Evolutionary conservation across 2,888 invertebrate species (phyloP), one percentile per base, ranked within the genome.

Genomic region (Tachina grossa): DNA sequence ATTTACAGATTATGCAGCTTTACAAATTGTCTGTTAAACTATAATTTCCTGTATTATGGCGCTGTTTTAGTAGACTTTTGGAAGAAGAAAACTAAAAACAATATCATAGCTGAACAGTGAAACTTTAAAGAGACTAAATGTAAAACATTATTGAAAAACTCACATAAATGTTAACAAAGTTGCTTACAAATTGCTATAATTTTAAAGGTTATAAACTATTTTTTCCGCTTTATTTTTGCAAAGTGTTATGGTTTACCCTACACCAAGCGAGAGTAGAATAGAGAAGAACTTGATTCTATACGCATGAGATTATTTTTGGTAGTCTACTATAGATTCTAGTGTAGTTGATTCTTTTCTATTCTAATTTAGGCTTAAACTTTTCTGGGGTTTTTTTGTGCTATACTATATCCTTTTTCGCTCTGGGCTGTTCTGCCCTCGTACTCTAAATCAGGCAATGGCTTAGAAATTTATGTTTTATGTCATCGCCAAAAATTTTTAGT

Each of bases 131-230:
- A 16, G 43, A 63, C 8, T 14, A 59, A 31, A 13, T 8, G 55
- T 53, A 77, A n/a, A n/a, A 75, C 41, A 69, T 74, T 69, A 69
- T 63, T 39, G 47, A 85, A 82, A 79, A 72, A 75, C 68, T 75
- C 74, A 63, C 83, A 83, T 85, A 80, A 85, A 85, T 75, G 78
- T 57, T 79, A 66, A 85, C 85, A 85, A 85, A 65, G 82, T 85
- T 85, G 85, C 85, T 55, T 47, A 65, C 71, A 79, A 85, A 82
- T 82, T 82, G 74, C 59, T 69, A 75, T 75, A 78, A 78, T 78
- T 85, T 85, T 68, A 78, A 82, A 85, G 77, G 72, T 85, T 78
- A 75, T 65, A 82, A 82, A 85, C 45, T 14, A 72, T 39, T 76
- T 68, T 43, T 61, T 19, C 1, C 47, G 10, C 14, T 41, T 22